A percentile compares a stretch with the other conserved stretches of the same genome.
Evolutionary conservation across 2,888 invertebrate species (phyloP).

Genomic region (Habrosyne pyritoides): DNA sequence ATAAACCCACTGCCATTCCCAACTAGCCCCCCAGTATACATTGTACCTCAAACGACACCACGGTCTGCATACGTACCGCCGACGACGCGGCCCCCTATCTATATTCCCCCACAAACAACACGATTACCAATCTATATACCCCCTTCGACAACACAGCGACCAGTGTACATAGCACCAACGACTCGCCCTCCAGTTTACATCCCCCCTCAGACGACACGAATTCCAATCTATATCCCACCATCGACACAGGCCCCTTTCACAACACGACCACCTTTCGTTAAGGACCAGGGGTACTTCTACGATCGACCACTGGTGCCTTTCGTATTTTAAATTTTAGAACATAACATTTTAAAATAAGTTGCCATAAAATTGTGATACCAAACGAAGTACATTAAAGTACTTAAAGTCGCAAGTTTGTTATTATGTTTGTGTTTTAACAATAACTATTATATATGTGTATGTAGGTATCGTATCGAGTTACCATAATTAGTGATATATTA

Average conservation of each 20-base stretch:
- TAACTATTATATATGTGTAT: constrained; percentile 25
- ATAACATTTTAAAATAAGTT: constrained; percentile 43
- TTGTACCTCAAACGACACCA: constrained; percentile 29
- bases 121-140: constrained; percentile 25
- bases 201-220: constrained; percentile 30
- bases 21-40: constrained; percentile 24
- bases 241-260: constrained; percentile 48
- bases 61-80: constrained; percentile 28
- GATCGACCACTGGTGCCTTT: constrained; percentile 74
- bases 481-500: constrained; percentile 54
- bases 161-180: constrained; percentile 35
- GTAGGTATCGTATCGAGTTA: constrained; percentile 33
- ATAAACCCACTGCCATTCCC: constrained; percentile 20
- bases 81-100: constrained; percentile 26
- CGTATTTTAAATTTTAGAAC: constrained; percentile 52
- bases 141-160: constrained; percentile 17
- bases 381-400: constrained; percentile 48
- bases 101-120: constrained; percentile 26
- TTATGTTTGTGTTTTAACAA: constrained; percentile 30
- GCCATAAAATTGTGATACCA: constrained; percentile 80
- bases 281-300: constrained; percentile 73
- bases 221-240: constrained; percentile 28
- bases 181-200: constrained; percentile 32
- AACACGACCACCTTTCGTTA: constrained; percentile 64
- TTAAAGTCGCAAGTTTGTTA: constrained; percentile 36